These are phyloP conservation scores for Lophotriccus pileatus DNA, from an alignment of 2,797 vertebrate genomes.

Conservation along the genomic window DNA sequence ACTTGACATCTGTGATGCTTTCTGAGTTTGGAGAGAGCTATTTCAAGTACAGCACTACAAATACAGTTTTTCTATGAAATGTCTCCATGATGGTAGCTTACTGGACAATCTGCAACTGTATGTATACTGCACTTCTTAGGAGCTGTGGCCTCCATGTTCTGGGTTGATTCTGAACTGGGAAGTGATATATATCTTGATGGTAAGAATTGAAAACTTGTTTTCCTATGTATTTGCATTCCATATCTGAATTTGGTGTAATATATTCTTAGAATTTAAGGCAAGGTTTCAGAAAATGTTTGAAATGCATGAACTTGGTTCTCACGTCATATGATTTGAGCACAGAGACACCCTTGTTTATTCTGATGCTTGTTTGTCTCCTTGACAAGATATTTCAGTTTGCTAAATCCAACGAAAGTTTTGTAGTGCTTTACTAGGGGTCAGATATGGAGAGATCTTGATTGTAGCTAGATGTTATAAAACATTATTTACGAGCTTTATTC, in stretches of 20 bases:
- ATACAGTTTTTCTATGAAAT: background rate
- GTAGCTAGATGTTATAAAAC: background rate
- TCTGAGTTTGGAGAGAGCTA: background rate
- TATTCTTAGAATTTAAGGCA: background rate
- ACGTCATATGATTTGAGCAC: background rate
- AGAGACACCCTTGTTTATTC: background rate
- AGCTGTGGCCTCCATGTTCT: conserved; percentile 97
- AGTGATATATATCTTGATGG: conserved; percentile 97
- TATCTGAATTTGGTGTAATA: background rate
- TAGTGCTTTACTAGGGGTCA: background rate
- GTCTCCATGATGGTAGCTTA: background rate
- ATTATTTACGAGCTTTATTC: background rate
- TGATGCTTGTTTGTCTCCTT: background rate
- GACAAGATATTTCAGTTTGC: background rate
- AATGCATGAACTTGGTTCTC: background rate
- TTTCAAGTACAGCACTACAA: background rate
- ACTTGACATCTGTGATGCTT: background rate
- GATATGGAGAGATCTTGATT: background rate
- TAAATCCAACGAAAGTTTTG: background rate
- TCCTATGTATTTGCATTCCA: background rate
- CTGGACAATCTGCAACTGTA: background rate
- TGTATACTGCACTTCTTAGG: conserved; percentile 71
- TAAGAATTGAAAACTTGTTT: conserved; percentile 67
- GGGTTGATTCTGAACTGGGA: conserved; percentile 95
- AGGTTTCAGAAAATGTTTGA: background rate